phyloP scores from a whole-genome alignment of 2,113 vertebrate genomes.

The Paedocypris sp. region DNA sequence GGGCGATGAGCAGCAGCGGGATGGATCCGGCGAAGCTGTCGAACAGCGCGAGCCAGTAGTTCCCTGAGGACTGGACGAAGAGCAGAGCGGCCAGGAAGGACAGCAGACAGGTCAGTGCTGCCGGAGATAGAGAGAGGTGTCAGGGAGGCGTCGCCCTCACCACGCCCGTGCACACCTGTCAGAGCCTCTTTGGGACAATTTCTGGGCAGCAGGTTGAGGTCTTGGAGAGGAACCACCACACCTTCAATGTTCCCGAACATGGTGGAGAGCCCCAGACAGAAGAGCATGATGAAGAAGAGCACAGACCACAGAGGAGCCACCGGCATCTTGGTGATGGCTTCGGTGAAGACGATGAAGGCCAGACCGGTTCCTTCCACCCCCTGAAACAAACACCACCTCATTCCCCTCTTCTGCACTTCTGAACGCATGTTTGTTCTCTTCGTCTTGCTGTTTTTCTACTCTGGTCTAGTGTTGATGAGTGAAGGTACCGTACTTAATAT shows the following conservation, averaged over 20 bases:
- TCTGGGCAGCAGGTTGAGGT: conserved; percentile 65
- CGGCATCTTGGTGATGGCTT: conserved; percentile 93
- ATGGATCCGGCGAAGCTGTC: conserved; percentile 82
- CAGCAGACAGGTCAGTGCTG: conserved; percentile 66
- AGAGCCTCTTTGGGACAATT: conserved; percentile 79
- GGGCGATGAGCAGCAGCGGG: conserved; percentile 76
- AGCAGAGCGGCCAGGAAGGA: conserved; percentile 70
- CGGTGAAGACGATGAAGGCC: conserved; percentile 95
- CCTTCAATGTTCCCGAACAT: conserved; percentile 96
- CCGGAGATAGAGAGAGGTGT: background rate
- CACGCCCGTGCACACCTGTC: conserved; percentile 57
- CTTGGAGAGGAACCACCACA: conserved; percentile 78
- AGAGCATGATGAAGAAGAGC: conserved; percentile 96
- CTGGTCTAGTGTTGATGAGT: no score
- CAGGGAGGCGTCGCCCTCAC: background rate
- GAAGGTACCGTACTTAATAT: no score
- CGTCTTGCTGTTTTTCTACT: no score
- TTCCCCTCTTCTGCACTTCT: no score
- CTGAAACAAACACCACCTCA: conserved; percentile 49
- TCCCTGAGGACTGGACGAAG: conserved; percentile 76
- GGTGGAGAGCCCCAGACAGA: conserved; percentile 91
- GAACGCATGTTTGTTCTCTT: no score
- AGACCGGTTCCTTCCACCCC: conserved; percentile 90
- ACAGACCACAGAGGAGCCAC: conserved; percentile 83
- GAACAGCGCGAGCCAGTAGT: conserved; percentile 85